A percentile compares a stretch with the other conserved stretches of the same genome.
Conservation (phyloP, 2,797 vertebrate genomes). For the Pangasius mekongensis region DNA sequence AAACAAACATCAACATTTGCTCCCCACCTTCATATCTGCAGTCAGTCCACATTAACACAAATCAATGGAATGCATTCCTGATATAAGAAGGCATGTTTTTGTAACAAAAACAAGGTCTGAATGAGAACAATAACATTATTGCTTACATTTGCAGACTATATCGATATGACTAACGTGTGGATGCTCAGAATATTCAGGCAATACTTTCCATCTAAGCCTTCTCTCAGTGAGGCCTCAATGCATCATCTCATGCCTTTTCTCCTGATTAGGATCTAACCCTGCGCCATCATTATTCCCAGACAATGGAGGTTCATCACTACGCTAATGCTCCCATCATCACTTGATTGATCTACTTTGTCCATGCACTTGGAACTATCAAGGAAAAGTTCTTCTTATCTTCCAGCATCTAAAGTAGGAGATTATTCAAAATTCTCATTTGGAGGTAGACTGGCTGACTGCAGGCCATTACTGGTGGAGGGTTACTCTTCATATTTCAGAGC, state of each 20-base stretch:
- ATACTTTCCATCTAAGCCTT: constrained; percentile 4
- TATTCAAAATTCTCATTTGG: constrained; percentile 31
- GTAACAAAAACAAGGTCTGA: not conserved
- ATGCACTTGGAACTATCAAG: constrained; percentile 13
- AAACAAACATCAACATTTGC: not conserved
- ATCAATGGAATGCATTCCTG: not conserved
- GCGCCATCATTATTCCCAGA: constrained; percentile 45
- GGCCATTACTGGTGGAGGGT: not conserved
- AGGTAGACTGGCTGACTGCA: constrained; percentile 24
- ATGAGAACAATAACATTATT: not conserved
- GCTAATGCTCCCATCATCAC: constrained; percentile 46
- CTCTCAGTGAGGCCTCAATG: constrained; percentile 2
- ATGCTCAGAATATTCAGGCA: not conserved
- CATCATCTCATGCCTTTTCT: constrained; percentile 28
- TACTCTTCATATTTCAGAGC: constrained; percentile 9
- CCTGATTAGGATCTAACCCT: constrained; percentile 49
- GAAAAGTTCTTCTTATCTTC: constrained; percentile 37
- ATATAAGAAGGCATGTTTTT: not conserved
- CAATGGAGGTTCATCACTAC: constrained; percentile 54
- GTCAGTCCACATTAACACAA: not conserved
- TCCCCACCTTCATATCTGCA: not conserved
- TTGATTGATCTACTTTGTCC: constrained; percentile 49
- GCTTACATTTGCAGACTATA: not conserved
- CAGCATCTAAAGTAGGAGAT: constrained; percentile 32
- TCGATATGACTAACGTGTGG: not conserved